A percentile compares a stretch with the other conserved stretches of the same genome.
phyloP scores from a whole-genome alignment of 2,113 vertebrate genomes.

The Mola mola region DNA sequence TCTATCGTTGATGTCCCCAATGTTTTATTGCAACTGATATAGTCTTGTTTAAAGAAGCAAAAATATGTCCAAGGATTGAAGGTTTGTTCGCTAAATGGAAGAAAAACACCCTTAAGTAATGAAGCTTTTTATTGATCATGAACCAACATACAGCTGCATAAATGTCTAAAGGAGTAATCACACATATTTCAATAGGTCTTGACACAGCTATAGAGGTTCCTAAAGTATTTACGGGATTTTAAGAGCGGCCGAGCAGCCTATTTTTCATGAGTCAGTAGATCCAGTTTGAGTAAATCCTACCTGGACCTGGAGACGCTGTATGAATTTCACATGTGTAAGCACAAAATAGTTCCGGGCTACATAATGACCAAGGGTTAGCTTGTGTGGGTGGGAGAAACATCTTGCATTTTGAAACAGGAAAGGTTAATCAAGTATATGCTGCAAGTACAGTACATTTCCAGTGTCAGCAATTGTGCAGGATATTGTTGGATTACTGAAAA shows the following conservation, averaged over 20 bases:
- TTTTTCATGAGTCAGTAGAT: conserved; percentile 34
- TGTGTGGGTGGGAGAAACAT: neutral
- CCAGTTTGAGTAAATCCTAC: conserved; percentile 10
- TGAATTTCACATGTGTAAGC: conserved; percentile 21
- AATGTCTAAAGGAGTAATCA: conserved; percentile 11
- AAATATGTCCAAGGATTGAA: no score
- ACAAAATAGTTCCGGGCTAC: conserved; percentile 9
- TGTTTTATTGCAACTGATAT: neutral
- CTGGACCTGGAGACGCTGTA: conserved; percentile 27
- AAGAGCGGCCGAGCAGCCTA: neutral
- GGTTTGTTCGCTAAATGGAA: neutral
- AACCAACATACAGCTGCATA: conserved; percentile 3
- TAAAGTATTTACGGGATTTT: neutral
- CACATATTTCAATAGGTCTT: neutral
- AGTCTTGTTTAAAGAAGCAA: neutral
- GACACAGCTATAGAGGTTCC: neutral
- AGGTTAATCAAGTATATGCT: neutral
- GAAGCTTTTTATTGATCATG: conserved; percentile 3
- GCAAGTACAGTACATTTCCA: neutral
- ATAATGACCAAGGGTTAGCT: neutral
- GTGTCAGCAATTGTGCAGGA: neutral
- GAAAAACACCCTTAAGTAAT: neutral
- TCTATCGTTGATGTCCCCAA: neutral
- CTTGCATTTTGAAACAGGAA: neutral
- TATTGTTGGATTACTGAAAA: neutral